Conservation (phyloP, 2,113 vertebrate genomes). For the Chrysochloris asiatica region DNA sequence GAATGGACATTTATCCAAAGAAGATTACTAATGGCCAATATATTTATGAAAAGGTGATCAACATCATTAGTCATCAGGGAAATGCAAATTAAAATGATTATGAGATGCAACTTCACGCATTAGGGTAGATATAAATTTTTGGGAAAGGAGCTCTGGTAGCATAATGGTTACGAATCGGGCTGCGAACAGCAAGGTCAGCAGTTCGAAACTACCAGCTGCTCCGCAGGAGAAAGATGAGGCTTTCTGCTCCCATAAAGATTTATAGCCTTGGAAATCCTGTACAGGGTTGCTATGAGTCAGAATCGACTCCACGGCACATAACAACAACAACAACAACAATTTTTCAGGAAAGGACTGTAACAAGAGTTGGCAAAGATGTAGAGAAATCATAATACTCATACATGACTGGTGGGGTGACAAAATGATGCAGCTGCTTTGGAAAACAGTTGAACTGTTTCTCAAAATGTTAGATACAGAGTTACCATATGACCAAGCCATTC, state of each 20-base stretch:
- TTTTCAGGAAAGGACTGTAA: neutral
- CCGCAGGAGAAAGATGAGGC: no score
- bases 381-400: neutral
- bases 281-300: no score
- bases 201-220: no score
- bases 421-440: neutral
- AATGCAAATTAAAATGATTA: slow-evolving; percentile 34
- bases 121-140: neutral
- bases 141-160: no score
- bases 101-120: neutral
- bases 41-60: slow-evolving; percentile 21
- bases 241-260: no score
- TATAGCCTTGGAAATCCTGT: no score
- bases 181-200: no score
- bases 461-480: slow-evolving; percentile 28
- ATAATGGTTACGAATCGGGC: no score
- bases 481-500: neutral
- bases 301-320: no score
- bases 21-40: slow-evolving; percentile 6
- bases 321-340: no score
- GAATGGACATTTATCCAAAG: slow-evolving; percentile 32
- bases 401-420: neutral
- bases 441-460: neutral
- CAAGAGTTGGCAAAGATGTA: neutral
- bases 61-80: slow-evolving; percentile 18